Percentiles rank a stretch among this genome's conserved stretches.
Evolutionary conservation across 2,888 invertebrate species (phyloP).

Genomic region (Athripsodes cinereus): DNA sequence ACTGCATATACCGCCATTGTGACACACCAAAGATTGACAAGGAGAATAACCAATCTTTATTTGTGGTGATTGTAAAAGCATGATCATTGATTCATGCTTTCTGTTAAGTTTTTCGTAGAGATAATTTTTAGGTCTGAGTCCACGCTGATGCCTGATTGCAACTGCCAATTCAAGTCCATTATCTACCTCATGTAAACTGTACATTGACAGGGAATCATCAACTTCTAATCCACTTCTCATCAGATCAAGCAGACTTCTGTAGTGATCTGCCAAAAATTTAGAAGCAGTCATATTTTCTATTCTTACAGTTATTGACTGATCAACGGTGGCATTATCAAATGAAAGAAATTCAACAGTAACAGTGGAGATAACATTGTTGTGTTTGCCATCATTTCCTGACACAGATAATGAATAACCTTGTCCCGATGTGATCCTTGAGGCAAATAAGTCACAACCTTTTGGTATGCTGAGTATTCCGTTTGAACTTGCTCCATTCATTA

Average conservation of each 20-base stretch:
- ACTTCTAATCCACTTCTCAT: conserved; percentile 60
- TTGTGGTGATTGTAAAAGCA: conserved; percentile 54
- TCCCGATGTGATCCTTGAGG: conserved; percentile 63
- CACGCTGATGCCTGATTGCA: conserved; percentile 55
- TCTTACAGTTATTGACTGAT: conserved; percentile 73
- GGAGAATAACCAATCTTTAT: conserved; percentile 72
- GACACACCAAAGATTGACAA: conserved; percentile 65
- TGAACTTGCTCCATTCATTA: conserved; percentile 59
- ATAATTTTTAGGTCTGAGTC: conserved; percentile 59
- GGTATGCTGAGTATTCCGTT: conserved; percentile 63
- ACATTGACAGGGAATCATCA: conserved; percentile 61
- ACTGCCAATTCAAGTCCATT: conserved; percentile 65
- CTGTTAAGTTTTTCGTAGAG: conserved; percentile 59
- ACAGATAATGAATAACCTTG: conserved; percentile 73
- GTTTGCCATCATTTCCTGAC: conserved; percentile 84
- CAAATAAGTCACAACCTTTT: conserved; percentile 72
- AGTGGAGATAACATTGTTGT: conserved; percentile 79
- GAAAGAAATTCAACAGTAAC: conserved; percentile 76
- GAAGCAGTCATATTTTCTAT: conserved; percentile 67
- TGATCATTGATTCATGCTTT: conserved; percentile 59
- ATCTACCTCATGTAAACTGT: conserved; percentile 65
- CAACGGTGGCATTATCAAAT: conserved; percentile 76
- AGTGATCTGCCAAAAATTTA: conserved; percentile 70
- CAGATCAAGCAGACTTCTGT: conserved; percentile 65
- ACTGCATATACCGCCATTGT: conserved; percentile 73